Evolutionary conservation across 92 coral and sea anemone genomes (phyloP).

Genomic region (Pocillopora meandrina): DNA sequence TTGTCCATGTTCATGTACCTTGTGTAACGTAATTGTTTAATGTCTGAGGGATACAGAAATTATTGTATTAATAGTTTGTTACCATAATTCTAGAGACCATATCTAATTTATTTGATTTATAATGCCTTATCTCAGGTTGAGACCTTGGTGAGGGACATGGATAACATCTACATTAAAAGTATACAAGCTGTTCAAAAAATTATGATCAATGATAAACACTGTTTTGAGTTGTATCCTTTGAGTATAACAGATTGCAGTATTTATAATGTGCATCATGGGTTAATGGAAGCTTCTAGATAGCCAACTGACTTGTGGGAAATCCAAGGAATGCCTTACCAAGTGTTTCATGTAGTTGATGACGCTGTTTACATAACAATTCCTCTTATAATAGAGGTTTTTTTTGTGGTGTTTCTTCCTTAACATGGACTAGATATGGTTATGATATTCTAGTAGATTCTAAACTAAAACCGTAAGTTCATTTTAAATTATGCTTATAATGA

Average conservation of each 20-base stretch:
- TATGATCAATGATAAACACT: conserved; percentile 96
- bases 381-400: no score
- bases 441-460: conserved; percentile 85
- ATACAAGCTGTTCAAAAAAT: conserved; percentile 98
- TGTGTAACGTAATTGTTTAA: no score
- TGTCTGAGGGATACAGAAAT: no score
- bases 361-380: no score
- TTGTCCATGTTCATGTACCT: no score
- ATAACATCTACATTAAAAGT: conserved; percentile 87
- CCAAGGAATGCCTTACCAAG: no score
- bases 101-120: no score
- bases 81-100: no score
- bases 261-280: no score
- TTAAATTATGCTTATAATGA: not conserved
- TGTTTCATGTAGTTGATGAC: no score
- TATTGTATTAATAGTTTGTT: no score
- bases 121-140: conserved; percentile 62
- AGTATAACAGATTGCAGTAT: not conserved
- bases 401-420: conserved; percentile 25
- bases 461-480: conserved; percentile 86
- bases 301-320: no score
- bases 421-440: conserved; percentile 81
- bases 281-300: not conserved
- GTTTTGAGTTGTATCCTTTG: conserved; percentile 98
- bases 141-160: conserved; percentile 76